A percentile compares a stretch with the other conserved stretches of the same genome.
Evolutionary conservation across 1,140 invertebrate species (phyloP).

Genomic region (Sycophila sp.): DNA sequence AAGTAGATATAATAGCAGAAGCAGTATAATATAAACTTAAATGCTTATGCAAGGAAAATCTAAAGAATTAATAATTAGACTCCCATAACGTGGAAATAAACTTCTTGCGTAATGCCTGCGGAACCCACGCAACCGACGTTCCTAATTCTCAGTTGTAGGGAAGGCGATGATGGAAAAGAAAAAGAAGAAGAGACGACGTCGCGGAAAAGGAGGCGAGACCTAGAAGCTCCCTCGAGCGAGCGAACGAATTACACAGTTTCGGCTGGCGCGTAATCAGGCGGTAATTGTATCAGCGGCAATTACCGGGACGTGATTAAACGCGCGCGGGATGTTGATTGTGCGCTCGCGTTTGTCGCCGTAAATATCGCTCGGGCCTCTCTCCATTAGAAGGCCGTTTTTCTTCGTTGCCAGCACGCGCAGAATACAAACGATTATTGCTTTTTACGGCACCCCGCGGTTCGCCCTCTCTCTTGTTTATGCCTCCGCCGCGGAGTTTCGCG

Average conservation of each 20-base stretch:
- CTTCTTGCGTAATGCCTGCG: no score
- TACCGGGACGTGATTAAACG: constrained; percentile 17
- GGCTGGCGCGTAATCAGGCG: background rate
- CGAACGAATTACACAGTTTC: background rate
- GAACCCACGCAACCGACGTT: no score
- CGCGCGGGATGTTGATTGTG: background rate
- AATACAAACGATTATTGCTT: constrained; percentile 17
- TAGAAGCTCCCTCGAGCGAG: background rate
- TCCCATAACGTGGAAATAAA: no score
- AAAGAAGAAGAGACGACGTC: background rate
- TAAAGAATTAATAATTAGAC: no score
- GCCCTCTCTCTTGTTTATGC: background rate
- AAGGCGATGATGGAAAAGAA: background rate
- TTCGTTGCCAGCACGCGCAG: background rate
- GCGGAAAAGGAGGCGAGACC: no score
- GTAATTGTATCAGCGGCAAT: constrained; percentile 27
- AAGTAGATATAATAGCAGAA: no score
- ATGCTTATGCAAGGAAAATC: no score
- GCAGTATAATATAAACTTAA: no score
- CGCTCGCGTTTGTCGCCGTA: background rate
- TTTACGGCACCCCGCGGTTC: background rate
- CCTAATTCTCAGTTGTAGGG: background rate
- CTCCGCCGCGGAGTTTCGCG: no score
- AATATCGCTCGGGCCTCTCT: background rate
- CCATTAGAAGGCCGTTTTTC: constrained; percentile 9